Conservation (phyloP, 2,113 vertebrate species). For the Petrocephalus zakoni region DNA sequence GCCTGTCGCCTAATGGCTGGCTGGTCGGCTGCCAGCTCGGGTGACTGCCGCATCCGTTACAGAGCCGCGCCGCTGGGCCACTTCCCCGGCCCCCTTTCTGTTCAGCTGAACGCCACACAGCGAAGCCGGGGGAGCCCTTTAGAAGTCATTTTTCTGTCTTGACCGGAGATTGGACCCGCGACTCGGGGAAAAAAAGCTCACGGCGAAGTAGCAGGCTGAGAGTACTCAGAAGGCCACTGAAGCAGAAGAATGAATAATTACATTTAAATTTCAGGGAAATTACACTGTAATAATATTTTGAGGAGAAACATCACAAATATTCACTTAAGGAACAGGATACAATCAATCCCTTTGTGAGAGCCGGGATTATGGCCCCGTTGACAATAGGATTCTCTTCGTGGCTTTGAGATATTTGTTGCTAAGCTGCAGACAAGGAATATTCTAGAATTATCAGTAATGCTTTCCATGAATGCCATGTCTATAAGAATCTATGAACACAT, state of each 20-base stretch:
- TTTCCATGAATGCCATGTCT: not conserved
- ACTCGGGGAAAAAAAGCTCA: not conserved
- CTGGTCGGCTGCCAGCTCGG: not conserved
- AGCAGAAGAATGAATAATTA: constrained; percentile 4
- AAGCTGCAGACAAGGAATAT: not conserved
- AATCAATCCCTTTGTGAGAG: not conserved
- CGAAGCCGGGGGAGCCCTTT: not conserved
- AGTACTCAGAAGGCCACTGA: not conserved
- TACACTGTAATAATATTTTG: not conserved
- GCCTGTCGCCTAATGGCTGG: not conserved
- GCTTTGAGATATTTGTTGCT: not conserved
- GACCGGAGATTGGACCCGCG: not conserved
- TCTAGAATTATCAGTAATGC: not conserved
- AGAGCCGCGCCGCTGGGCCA: not conserved
- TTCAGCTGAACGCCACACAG: not conserved
- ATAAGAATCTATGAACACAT: not conserved
- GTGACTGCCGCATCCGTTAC: not conserved
- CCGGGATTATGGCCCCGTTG: not conserved
- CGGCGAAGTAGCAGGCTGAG: not conserved
- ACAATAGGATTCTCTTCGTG: not conserved
- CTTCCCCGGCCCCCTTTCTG: not conserved
- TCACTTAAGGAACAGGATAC: not conserved
- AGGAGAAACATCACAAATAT: constrained; percentile 11
- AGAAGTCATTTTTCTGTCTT: not conserved
- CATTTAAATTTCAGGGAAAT: constrained; percentile 11